Percentiles rank a stretch among this genome's conserved stretches.
phyloP scores from a whole-genome alignment of 2,113 vertebrate genomes.

The Ariopsis seemanni region DNA sequence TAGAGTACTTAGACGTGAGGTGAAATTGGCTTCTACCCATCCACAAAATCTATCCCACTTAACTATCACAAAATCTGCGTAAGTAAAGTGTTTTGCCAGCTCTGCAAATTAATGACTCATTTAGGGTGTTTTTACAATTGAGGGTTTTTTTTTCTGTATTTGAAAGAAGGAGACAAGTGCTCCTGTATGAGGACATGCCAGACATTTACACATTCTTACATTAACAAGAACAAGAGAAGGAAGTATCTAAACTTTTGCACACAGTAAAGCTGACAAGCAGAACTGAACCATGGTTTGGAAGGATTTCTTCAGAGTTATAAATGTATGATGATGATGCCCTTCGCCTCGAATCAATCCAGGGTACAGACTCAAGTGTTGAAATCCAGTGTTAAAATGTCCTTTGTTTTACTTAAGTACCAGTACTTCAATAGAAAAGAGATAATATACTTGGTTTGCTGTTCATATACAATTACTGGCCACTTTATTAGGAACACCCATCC shows the following conservation, averaged over 20 bases:
- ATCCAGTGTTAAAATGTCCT: background rate
- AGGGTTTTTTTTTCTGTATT: background rate
- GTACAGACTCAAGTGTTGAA: background rate
- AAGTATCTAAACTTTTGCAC: background rate
- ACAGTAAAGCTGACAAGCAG: background rate
- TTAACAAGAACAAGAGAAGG: background rate
- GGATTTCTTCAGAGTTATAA: background rate
- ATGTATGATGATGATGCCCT: background rate
- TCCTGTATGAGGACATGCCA: background rate
- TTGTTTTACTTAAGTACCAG: background rate
- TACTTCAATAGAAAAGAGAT: background rate
- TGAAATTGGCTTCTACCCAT: constrained; percentile 18
- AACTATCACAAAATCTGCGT: background rate
- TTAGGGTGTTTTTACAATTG: background rate
- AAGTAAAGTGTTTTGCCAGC: background rate
- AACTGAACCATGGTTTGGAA: background rate
- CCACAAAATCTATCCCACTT: no score
- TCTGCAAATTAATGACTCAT: background rate
- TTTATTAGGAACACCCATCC: no score
- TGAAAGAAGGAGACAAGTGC: background rate
- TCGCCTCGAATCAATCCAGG: background rate
- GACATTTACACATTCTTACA: background rate
- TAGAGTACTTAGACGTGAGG: constrained; percentile 13
- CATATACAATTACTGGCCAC: no score
- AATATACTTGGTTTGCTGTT: background rate